Percentiles rank a stretch among this genome's conserved stretches.
phyloP scores from a whole-genome alignment of 1,140 invertebrate species.

The Caerostris extrusa region DNA sequence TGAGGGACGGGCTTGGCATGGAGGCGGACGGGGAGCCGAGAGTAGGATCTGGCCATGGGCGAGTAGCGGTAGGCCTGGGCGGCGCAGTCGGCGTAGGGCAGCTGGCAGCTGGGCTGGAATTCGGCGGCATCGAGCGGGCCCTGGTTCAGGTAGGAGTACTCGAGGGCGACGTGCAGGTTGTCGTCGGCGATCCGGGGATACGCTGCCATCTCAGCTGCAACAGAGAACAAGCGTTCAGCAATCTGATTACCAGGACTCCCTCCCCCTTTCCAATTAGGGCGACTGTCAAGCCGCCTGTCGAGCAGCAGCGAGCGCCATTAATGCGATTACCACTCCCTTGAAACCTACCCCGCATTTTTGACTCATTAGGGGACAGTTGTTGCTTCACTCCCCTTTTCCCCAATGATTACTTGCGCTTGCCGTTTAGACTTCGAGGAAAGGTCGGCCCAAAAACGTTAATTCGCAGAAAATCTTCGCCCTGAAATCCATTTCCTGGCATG shows the following conservation, averaged over 20 bases:
- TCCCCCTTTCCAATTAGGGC: slow-evolving; percentile 53
- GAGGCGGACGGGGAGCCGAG: slow-evolving; percentile 61
- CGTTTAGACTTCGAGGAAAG: too few relatives aligned
- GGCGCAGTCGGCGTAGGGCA: slow-evolving; percentile 92
- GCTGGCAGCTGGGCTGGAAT: slow-evolving; percentile 84
- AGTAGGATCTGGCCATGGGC: slow-evolving; percentile 51
- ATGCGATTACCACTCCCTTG: background rate
- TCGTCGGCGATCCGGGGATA: slow-evolving; percentile 46
- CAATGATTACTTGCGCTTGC: too few relatives aligned
- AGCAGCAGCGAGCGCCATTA: background rate
- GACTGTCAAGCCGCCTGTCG: slow-evolving; percentile 31
- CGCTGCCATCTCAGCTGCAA: slow-evolving; percentile 36
- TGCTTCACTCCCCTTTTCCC: background rate
- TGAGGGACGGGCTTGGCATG: slow-evolving; percentile 61
- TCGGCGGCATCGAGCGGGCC: slow-evolving; percentile 84
- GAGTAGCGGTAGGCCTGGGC: slow-evolving; percentile 79
- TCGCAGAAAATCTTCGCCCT: too few relatives aligned
- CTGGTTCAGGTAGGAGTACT: slow-evolving; percentile 88
- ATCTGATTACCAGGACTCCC: background rate
- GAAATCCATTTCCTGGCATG: too few relatives aligned
- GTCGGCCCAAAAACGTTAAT: too few relatives aligned
- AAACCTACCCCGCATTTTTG: background rate
- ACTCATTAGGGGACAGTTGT: background rate
- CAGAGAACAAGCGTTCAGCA: background rate
- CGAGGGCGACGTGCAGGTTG: slow-evolving; percentile 82